Evolutionary conservation across 2,113 vertebrate genomes (phyloP).

Genomic region (Ramphastos sulfuratus): DNA sequence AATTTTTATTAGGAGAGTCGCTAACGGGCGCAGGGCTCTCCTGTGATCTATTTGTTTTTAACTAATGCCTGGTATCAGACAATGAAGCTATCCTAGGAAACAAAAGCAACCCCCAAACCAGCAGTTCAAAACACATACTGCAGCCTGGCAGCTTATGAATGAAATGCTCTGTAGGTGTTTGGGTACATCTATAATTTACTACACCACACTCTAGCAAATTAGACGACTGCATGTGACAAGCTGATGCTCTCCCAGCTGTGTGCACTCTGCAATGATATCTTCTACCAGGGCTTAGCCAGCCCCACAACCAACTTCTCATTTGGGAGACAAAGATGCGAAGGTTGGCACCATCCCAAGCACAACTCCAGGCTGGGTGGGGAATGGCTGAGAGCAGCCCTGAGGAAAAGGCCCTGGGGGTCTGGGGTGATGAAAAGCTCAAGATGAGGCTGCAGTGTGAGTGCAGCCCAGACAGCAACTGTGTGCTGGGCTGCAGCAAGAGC

Average conservation of each 20-base stretch:
- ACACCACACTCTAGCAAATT: conserved; percentile 8
- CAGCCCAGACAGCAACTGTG: too few species aligned
- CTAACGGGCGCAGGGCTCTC: neutral
- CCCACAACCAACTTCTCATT: neutral
- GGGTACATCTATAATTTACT: conserved; percentile 51
- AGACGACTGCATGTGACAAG: neutral
- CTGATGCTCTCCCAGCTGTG: conserved; percentile 8
- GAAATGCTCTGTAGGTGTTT: conserved; percentile 4
- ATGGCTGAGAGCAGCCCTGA: too few species aligned
- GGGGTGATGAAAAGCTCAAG: too few species aligned
- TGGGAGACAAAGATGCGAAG: neutral
- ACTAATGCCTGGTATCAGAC: neutral
- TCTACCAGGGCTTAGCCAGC: neutral
- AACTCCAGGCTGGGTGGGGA: too few species aligned
- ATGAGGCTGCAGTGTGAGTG: too few species aligned
- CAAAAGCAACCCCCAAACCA: neutral
- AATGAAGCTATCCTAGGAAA: neutral
- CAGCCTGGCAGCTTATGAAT: conserved; percentile 36
- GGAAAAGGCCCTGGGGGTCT: too few species aligned
- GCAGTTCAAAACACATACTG: neutral
- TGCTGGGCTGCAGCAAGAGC: too few species aligned
- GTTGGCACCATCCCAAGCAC: too few species aligned
- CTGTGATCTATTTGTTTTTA: neutral
- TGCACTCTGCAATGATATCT: neutral
- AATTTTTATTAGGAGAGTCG: neutral